Evolutionary conservation across 2,888 invertebrate genomes (phyloP), one percentile per base, ranked within the genome.

Genomic region (Gerosis bhagava): DNA sequence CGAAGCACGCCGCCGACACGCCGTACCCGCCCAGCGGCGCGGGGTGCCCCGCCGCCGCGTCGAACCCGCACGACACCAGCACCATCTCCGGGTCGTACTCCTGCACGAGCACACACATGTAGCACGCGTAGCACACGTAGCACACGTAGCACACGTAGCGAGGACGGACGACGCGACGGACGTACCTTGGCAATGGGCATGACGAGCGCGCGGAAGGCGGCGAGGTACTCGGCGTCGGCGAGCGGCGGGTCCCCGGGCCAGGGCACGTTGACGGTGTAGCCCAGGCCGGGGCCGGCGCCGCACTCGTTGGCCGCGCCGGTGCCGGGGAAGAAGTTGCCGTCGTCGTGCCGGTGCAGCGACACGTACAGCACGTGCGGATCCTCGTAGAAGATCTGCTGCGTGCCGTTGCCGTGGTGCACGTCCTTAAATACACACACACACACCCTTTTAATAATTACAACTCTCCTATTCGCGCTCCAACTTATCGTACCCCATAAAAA

Each of bases 291-390:
- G 53, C 96, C 97, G 6, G 93, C 91, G 50, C 98, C 98, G 82
- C 97, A 96, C 92, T 98, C 99, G 42, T 93, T 93, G 28, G 97
- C 96, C 35, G 97, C 97, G 49, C 99, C 99, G 2, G 99, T 99
- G 55, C 99, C 99, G n/a, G 99, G 99, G 90, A 99, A 99, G 90
- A 99, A 99, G 88, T 98, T 98, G 21, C 99, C 99, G 79, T 98
- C 97, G 91, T 99, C 99, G 91, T 99, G 99, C 63, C 99, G 95
- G 91, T 99, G 99, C 74, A 99, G 93, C 62, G 98, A 98, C 70
- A 99, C 92, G 90, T 99, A 99, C 63, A 99, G 91, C 62, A 99
- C 96, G 70, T 95, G 92, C 36, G 97, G 95, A 84, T 98, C 97
- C 71, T 96, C 95, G 87, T 98, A 99, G 90, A 99, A 98, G 78